Conservation (phyloP, 2,797 vertebrate genomes). For the Taenioides sp. region DNA sequence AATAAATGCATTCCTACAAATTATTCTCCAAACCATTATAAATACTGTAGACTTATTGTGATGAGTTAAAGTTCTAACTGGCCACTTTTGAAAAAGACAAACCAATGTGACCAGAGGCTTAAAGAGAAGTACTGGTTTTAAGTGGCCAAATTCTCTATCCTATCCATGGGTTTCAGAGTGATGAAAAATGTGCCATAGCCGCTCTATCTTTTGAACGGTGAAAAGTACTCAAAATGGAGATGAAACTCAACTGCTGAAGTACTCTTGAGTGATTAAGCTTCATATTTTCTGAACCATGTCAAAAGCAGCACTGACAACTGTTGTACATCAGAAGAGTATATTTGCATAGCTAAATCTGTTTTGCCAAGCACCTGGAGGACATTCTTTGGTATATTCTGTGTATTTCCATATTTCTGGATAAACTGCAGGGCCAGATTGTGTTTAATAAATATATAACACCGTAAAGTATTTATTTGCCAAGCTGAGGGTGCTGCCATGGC, state of each 20-base stretch:
- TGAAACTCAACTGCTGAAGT: neutral
- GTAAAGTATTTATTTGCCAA: conserved; percentile 40
- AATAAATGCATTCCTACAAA: neutral
- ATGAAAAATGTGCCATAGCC: too few relatives aligned
- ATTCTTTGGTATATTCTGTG: neutral
- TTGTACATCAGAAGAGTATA: neutral
- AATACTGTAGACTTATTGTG: neutral
- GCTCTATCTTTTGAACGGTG: too few relatives aligned
- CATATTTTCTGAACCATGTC: neutral
- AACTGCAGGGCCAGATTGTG: conserved; percentile 18
- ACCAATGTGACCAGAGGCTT: neutral
- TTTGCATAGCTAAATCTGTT: neutral
- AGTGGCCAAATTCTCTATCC: neutral
- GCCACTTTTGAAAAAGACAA: neutral
- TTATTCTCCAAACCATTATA: neutral
- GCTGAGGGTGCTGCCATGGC: conserved; percentile 30
- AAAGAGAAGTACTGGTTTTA: neutral
- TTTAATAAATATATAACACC: conserved; percentile 42
- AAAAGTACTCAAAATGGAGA: too few relatives aligned
- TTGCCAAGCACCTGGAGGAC: neutral
- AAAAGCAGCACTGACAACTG: neutral
- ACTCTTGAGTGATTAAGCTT: neutral
- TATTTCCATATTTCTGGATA: conserved; percentile 7
- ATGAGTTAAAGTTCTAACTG: neutral
- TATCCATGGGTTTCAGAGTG: neutral